Percentiles rank a stretch among this genome's conserved stretches.
Conservation (phyloP, 1,140 invertebrate genomes). For the Lepidurus couesii region DNA sequence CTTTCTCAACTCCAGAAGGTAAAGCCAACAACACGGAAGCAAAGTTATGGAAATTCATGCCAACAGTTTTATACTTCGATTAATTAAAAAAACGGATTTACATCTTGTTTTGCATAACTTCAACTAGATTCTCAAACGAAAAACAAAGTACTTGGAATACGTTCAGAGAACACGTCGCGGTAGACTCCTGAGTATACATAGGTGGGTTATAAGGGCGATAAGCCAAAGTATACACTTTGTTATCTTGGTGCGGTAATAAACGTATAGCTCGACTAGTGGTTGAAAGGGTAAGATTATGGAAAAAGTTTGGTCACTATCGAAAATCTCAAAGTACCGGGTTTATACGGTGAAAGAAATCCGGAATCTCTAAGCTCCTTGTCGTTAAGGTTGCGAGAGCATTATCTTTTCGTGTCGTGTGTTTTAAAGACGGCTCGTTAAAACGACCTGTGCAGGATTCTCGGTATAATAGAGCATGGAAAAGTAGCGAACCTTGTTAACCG, state of each 20-base stretch:
- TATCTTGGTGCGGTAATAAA: no score
- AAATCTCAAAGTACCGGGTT: background rate
- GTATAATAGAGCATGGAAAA: background rate
- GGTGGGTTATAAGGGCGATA: no score
- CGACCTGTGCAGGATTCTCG: background rate
- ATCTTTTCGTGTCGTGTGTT: background rate
- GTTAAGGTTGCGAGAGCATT: background rate
- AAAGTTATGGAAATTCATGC: no score
- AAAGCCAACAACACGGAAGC: no score
- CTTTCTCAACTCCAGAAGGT: background rate
- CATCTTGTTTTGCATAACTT: no score
- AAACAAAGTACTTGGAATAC: no score
- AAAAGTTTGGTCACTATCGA: background rate
- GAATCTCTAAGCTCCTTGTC: background rate
- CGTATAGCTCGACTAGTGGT: background rate
- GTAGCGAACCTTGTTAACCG: constrained; percentile 12
- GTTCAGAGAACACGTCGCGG: no score
- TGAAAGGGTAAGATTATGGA: background rate
- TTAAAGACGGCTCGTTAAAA: constrained; percentile 5
- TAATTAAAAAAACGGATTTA: no score
- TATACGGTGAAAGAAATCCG: background rate
- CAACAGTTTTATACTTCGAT: no score
- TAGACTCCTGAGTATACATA: no score
- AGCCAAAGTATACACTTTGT: no score
- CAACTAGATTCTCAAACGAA: no score